These are phyloP conservation scores for Eulemur mongoz DNA, from an alignment of 2,797 vertebrate species.

Conservation along the genomic window DNA sequence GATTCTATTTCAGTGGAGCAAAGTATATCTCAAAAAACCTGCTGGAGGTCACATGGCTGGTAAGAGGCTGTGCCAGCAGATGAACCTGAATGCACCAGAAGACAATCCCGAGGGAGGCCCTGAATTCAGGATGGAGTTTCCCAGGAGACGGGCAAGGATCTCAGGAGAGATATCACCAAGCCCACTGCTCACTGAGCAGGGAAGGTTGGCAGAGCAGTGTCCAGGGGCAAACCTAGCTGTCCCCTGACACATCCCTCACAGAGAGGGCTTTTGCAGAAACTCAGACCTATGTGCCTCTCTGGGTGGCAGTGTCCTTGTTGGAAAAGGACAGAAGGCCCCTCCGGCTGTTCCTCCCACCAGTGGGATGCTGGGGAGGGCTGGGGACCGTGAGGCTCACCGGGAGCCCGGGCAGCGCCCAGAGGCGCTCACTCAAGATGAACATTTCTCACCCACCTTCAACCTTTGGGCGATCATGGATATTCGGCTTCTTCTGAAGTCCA, in stretches of 20 bases:
- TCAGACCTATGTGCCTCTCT: neutral
- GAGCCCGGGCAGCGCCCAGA: neutral
- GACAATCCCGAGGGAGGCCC: too few relatives aligned
- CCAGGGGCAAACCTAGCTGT: neutral
- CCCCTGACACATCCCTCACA: neutral
- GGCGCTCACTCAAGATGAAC: neutral
- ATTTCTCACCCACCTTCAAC: neutral
- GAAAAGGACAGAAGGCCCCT: neutral
- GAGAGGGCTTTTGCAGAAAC: neutral
- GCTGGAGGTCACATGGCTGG: neutral
- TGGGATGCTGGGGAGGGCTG: neutral
- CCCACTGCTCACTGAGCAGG: accelerated
- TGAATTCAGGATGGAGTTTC: neutral
- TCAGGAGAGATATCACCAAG: neutral
- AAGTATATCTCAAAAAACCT: neutral
- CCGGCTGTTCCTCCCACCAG: neutral
- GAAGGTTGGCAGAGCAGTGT: neutral
- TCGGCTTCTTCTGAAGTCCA: neutral
- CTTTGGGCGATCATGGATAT: neutral
- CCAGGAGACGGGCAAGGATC: accelerated
- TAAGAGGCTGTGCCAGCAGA: too few relatives aligned
- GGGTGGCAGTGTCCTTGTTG: neutral
- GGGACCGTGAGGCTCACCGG: neutral
- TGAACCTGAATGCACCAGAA: neutral
- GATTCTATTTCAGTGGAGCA: neutral